A percentile compares a stretch with the other conserved stretches of the same genome.
Conservation (phyloP, 2,888 invertebrate genomes). For the Lasioglossum oenotherae region DNA sequence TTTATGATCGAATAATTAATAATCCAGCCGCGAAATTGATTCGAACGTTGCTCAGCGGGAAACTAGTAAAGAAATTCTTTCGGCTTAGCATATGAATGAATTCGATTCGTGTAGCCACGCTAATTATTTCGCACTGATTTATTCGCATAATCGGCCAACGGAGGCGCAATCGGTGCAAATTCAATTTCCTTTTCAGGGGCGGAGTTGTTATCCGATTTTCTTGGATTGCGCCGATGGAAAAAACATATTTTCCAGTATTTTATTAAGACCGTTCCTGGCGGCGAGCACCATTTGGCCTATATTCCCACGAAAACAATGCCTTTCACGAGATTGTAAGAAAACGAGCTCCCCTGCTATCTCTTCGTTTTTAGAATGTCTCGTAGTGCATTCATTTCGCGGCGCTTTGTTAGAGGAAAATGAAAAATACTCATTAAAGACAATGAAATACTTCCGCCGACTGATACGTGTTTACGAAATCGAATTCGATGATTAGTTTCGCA, state of each 20-base stretch:
- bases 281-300: constrained; percentile 37
- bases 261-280: constrained; percentile 27
- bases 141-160: constrained; percentile 24
- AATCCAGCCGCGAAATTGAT: constrained; percentile 12
- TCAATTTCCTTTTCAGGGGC: neutral
- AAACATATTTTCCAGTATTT: constrained; percentile 46
- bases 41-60: too few species aligned
- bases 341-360: neutral
- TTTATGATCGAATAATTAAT: neutral
- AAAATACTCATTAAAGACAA: constrained; percentile 8
- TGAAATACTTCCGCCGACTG: neutral
- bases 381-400: neutral
- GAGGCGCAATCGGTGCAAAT: constrained; percentile 19
- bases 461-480: neutral
- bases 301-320: constrained; percentile 37
- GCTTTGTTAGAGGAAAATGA: neutral
- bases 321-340: constrained; percentile 5
- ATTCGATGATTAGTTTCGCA: neutral
- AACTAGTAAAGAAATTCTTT: neutral
- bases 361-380: neutral
- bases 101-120: neutral
- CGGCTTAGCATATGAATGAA: neutral
- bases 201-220: constrained; percentile 12
- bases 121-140: constrained; percentile 10
- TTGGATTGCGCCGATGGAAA: neutral